Conservation (phyloP, 2,113 vertebrate species). For the Ptyas mucosa region DNA sequence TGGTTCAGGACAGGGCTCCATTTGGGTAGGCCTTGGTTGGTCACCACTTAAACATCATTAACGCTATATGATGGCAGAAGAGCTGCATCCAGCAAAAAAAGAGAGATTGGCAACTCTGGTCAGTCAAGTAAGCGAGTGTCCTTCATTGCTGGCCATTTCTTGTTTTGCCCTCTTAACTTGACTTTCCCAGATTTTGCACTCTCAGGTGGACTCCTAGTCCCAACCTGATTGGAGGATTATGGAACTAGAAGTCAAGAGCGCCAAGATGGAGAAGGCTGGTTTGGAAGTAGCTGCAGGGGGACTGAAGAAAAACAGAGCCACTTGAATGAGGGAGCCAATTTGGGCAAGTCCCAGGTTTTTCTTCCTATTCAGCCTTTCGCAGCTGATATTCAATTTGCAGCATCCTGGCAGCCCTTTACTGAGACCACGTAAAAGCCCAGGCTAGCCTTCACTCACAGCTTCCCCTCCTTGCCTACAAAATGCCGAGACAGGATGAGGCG, state of each 20-base stretch:
- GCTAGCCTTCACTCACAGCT: not conserved
- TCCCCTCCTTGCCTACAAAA: not conserved
- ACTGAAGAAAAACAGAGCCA: not conserved
- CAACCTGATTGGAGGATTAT: not conserved
- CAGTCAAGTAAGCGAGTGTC: not conserved
- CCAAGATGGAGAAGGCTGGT: not conserved
- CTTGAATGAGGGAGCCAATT: not conserved
- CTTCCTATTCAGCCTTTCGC: not conserved
- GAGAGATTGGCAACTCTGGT: not conserved
- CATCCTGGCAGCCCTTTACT: not conserved
- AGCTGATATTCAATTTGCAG: not conserved
- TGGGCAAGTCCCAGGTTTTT: not conserved
- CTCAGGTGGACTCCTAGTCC: not conserved
- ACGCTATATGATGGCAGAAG: not conserved
- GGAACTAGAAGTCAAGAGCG: not conserved
- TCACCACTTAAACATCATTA: not conserved
- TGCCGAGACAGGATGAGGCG: conserved; percentile 2
- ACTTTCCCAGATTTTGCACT: not conserved
- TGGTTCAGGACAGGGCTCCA: not conserved
- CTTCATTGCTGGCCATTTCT: not conserved
- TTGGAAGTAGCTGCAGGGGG: not conserved
- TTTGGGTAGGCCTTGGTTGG: not conserved
- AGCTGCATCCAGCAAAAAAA: not conserved
- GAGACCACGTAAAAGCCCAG: not conserved
- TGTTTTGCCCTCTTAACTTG: not conserved